A percentile compares a stretch with the other conserved stretches of the same genome.
Conservation (phyloP, 1,140 invertebrate species). For the Drosophila insularis region DNA sequence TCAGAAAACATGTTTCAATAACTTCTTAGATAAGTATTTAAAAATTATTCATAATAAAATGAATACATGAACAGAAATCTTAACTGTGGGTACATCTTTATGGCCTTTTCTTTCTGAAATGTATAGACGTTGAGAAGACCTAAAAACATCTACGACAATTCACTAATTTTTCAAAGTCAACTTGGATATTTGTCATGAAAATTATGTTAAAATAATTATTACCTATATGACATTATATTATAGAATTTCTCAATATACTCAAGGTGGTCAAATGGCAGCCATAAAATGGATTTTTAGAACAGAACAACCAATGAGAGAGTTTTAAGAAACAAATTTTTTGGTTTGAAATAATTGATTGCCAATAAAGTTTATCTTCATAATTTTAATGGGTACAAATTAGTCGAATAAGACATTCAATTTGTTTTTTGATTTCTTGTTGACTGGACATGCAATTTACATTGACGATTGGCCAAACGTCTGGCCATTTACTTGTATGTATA, state of each 20-base stretch:
- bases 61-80: too few species aligned
- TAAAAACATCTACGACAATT: not conserved
- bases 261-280: conserved; percentile 51
- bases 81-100: too few species aligned
- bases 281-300: not conserved
- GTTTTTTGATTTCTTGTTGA: conserved; percentile 22
- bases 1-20: too few species aligned
- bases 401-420: conserved; percentile 30
- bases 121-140: too few species aligned
- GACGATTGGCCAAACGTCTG: conserved; percentile 33
- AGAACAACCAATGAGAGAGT: not conserved
- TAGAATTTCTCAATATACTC: conserved; percentile 64
- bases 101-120: too few species aligned
- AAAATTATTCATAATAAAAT: too few species aligned
- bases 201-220: conserved; percentile 45
- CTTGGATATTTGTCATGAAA: conserved; percentile 4
- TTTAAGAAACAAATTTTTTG: not conserved
- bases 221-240: conserved; percentile 50
- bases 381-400: conserved; percentile 26
- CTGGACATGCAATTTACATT: conserved; percentile 60
- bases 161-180: not conserved
- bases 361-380: not conserved
- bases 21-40: too few species aligned
- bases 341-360: too few species aligned
- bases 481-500: not conserved